Evolutionary conservation across 2,113 vertebrate species (phyloP).

Genomic region (Turdus rufiventris): DNA sequence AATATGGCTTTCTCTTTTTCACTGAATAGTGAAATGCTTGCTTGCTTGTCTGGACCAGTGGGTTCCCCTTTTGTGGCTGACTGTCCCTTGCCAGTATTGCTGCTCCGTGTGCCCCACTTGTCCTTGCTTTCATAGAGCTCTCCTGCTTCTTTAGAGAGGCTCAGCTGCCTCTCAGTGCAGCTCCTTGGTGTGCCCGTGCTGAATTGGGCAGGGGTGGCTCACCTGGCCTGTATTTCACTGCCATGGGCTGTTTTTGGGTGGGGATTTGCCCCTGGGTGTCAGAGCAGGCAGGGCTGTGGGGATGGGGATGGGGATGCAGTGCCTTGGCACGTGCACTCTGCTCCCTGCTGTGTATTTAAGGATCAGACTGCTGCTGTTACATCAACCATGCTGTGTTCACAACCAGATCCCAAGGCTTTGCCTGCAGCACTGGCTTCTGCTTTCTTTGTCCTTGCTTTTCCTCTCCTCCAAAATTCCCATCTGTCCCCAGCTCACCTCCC

Average conservation of each 20-base stretch:
- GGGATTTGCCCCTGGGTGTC: too few relatives aligned
- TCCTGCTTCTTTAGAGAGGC: not conserved
- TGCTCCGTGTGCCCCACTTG: not conserved
- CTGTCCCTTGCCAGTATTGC: not conserved
- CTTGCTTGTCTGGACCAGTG: not conserved
- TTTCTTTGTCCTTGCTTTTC: not conserved
- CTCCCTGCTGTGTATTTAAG: not conserved
- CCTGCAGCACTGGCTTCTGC: not conserved
- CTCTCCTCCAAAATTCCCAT: rapidly evolving
- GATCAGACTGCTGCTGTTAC: rapidly evolving
- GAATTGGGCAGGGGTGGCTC: not conserved
- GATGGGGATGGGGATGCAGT: too few relatives aligned
- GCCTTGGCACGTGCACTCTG: rapidly evolving
- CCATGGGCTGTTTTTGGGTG: not conserved
- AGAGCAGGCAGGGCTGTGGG: not conserved
- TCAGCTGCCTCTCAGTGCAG: not conserved
- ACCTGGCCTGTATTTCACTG: not conserved
- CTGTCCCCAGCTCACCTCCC: not conserved
- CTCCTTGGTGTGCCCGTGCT: not conserved
- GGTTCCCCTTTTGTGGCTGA: not conserved
- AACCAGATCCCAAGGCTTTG: not conserved
- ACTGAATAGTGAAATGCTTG: not conserved
- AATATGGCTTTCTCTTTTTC: not conserved
- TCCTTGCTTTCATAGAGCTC: not conserved
- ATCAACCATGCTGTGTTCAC: not conserved